Base-by-base conservation (phyloP, 2,797 vertebrate genomes). In the Bradypodion ventrale region DNA sequence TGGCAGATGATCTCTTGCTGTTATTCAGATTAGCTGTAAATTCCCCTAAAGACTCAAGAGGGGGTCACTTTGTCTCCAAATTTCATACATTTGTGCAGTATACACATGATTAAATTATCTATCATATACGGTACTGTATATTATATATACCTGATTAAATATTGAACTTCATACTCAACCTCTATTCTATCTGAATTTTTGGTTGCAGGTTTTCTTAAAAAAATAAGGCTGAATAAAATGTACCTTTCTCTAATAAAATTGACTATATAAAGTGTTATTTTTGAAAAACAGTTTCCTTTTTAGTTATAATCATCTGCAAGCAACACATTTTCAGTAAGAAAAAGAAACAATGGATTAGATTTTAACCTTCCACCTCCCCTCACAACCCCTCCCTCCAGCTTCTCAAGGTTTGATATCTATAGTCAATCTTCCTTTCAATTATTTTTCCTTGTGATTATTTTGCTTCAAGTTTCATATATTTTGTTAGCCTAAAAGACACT, bases 361-460 rank as follows among this genome's bases (percentile, higher is more conserved):
- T 93, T 93, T 88, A 89, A 81, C n/a, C n/a, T n/a, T n/a, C n/a
- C n/a, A 77, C 70, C 82, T 81, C 86, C 88, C 85, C 42, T 27
- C 37, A 15, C 29, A 23, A 3, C 37, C 12, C 19, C 89, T 83
- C 70, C 84, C 78, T 56, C 21, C 29, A 83, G 65, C 0, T 56
- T 91, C 62, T 87, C 78, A 83, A 91, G 86, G 86, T 92, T 92
- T 75, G 92, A 72, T 86, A 82, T 93, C 85, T 88, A 79, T 91
- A 91, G 85, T 73, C 85, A 90, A 74, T 93, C 86, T 92, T 92
- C 82, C 73, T 94, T 94, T 94, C 92, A 94, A 82, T 93, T 74
- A 90, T 91, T 93, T 90, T 37, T 70, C 92, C 16, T 94, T 95
- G 89, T 93, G 87, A 92, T 88, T 93, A 83, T 82, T 93, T 89